phyloP scores from a whole-genome alignment of 53 echinoderm and acorn worm species.

The Astropecten irregularis region DNA sequence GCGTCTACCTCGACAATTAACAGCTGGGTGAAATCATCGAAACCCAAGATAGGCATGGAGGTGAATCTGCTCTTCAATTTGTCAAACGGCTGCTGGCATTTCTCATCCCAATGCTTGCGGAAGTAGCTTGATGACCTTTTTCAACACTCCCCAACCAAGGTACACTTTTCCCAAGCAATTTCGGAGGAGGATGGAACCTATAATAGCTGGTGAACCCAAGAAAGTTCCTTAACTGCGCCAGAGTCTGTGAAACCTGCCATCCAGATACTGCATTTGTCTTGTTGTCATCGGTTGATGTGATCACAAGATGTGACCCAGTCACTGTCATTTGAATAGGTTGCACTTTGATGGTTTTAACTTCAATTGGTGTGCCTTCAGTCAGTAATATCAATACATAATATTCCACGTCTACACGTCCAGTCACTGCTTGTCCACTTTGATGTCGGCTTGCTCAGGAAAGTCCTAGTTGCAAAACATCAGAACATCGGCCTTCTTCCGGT shows the following conservation, averaged over 20 bases:
- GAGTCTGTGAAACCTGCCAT: slow-evolving; percentile 31
- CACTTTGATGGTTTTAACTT: slow-evolving; percentile 39
- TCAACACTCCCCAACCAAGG: neutral
- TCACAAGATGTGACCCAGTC: neutral
- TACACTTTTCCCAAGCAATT: neutral
- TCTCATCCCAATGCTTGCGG: neutral
- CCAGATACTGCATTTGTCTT: slow-evolving; percentile 21
- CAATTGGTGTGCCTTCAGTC: neutral
- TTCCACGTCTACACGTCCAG: too few relatives aligned
- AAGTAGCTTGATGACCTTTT: neutral
- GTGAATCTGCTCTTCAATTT: slow-evolving; percentile 43
- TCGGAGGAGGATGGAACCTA: neutral
- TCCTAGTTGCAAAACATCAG: too few relatives aligned
- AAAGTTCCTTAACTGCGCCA: slow-evolving; percentile 29
- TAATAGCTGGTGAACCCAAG: slow-evolving; percentile 58
- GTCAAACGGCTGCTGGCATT: slow-evolving; percentile 45
- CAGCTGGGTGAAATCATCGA: slow-evolving; percentile 56
- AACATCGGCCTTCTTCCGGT: too few relatives aligned
- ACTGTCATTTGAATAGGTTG: neutral
- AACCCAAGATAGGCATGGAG: slow-evolving; percentile 41
- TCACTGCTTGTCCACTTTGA: too few relatives aligned
- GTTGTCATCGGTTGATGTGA: slow-evolving; percentile 25
- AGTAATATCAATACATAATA: too few relatives aligned
- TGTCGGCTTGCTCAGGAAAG: too few relatives aligned
- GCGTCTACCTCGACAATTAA: slow-evolving; percentile 50